Percentiles rank a stretch among this genome's conserved stretches.
These are phyloP conservation scores for Erythrolamprus reginae DNA, from an alignment of 2,113 vertebrate species.

Conservation along the genomic window DNA sequence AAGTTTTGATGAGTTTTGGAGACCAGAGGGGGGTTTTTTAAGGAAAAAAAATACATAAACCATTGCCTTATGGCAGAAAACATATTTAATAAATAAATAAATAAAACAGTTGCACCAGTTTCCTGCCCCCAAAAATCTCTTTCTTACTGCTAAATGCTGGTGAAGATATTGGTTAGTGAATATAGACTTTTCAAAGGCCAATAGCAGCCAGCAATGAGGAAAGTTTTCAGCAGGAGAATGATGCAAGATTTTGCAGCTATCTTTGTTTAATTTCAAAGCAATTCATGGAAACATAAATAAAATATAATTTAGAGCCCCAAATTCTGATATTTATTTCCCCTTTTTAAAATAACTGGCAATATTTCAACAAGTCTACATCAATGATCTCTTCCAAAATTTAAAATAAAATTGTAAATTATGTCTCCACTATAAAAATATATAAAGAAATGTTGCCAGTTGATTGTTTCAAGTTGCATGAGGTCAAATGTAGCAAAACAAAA, in stretches of 20 bases:
- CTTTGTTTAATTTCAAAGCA: background rate
- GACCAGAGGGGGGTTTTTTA: background rate
- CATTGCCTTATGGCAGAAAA: background rate
- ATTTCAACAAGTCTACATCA: constrained; percentile 9
- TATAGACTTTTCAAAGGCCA: background rate
- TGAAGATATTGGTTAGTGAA: background rate
- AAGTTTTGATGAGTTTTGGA: background rate
- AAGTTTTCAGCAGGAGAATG: background rate
- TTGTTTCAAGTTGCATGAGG: constrained; percentile 75
- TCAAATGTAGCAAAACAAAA: constrained; percentile 43
- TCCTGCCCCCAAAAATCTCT: background rate
- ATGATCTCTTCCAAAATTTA: constrained; percentile 39
- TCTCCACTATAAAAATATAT: constrained; percentile 58
- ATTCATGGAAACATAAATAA: background rate
- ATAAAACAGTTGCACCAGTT: background rate
- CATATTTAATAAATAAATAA: background rate
- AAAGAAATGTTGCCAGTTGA: constrained; percentile 74
- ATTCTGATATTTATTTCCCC: constrained; percentile 20
- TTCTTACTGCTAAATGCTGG: background rate
- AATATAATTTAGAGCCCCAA: background rate
- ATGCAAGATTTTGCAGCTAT: background rate
- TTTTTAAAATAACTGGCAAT: background rate
- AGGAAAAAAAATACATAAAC: background rate
- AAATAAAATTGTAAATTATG: constrained; percentile 17
- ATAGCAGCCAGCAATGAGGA: background rate